Base-by-base conservation (phyloP, 2,888 invertebrate species). In the Watsonalla binaria region DNA sequence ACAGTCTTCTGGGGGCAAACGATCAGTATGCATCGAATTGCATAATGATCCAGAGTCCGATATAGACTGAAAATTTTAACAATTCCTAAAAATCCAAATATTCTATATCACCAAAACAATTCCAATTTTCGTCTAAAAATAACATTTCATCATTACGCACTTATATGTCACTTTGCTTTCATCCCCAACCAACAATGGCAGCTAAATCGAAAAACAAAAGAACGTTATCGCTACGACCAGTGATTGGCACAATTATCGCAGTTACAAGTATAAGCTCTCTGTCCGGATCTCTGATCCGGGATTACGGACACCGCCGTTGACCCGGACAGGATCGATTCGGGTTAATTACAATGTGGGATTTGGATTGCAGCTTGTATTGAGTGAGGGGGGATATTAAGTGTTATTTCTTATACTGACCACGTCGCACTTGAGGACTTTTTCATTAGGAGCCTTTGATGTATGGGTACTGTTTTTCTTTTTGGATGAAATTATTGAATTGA, bases 191-290 rank as follows among this genome's bases (percentile, higher is more conserved):
- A 13, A 34, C 39, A 55, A 52, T 55, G 53, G 51, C 33, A 45
- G 47, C 9, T 49, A 57, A 61, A 62, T 56, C 57, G 61, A 59
- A 62, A 58, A 57, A 53, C 63, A 59, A 58, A 61, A 62, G 61
- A 66, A 65, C 58, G 61, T 60, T 56, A 62, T 60, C 56, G 53
- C 54, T 52, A 53, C 53, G 53, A 45, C 58, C 70, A 72, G 67
- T 80, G 82, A 83, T 79, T 83, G 84, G 77, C 84, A 81, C 78
- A 79, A 85, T 84, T 85, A 86, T 78, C 80, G 70, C 64, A 55
- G 70, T 68, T 73, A 79, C 82, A 78, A 73, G 72, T 66, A 68
- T 76, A 75, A 82, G 75, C 80, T 76, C 70, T 65, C 59, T 57
- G 61, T 62, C 61, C 55, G 59, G 70, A 74, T 71, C 68, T 74